A percentile compares a stretch with the other conserved stretches of the same genome.
phyloP scores from a whole-genome alignment of 23 tunicate genomes.

The Halocynthia roretzi region DNA sequence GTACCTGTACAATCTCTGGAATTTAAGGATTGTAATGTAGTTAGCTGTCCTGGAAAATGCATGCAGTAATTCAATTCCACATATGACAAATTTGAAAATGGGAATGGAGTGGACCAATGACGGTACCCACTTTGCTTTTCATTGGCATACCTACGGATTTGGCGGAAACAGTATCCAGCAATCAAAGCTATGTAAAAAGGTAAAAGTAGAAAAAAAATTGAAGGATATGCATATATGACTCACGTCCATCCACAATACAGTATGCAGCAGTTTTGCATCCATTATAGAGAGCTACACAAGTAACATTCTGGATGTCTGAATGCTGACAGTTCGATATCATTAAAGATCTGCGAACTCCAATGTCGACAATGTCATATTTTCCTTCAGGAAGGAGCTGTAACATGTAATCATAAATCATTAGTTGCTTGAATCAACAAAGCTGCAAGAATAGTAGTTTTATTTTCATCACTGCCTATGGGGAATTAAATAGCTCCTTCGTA shows the following conservation, averaged over 20 bases:
- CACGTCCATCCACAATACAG: slow-evolving; percentile 65
- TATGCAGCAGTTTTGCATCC: slow-evolving; percentile 54
- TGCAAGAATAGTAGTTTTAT: neutral
- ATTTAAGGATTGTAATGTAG: too few relatives aligned
- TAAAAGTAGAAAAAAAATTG: neutral
- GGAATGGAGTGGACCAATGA: too few relatives aligned
- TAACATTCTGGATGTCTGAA: slow-evolving; percentile 65
- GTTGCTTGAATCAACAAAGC: neutral
- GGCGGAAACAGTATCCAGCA: too few relatives aligned
- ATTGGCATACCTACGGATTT: too few relatives aligned
- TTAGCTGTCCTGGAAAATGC: too few relatives aligned
- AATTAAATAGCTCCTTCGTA: neutral
- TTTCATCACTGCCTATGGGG: neutral
- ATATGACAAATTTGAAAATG: too few relatives aligned
- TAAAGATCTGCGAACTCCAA: slow-evolving; percentile 55
- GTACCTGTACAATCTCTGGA: too few relatives aligned
- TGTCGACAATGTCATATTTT: slow-evolving; percentile 69
- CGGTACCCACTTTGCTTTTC: too few relatives aligned
- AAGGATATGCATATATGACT: slow-evolving; percentile 1
- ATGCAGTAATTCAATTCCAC: too few relatives aligned
- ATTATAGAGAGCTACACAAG: slow-evolving; percentile 84
- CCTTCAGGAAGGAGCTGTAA: slow-evolving; percentile 38
- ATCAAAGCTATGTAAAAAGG: too few relatives aligned
- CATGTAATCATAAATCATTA: neutral
- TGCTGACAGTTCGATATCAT: slow-evolving; percentile 45